Conservation (phyloP, 2,797 vertebrate species). For the Rhynchotus rufescens region DNA sequence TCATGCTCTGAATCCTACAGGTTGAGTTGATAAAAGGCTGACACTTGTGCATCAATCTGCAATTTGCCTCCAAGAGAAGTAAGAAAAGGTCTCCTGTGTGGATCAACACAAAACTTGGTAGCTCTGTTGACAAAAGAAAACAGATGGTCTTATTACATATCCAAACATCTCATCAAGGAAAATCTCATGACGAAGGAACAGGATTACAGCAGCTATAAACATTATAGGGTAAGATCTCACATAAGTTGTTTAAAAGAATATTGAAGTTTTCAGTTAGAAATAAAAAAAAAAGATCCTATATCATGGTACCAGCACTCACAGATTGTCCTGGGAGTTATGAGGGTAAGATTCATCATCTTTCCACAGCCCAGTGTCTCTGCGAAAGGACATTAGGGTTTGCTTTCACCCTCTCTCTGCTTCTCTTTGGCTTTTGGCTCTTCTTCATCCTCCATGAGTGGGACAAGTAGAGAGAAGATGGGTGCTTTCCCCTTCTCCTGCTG, state of each 20-base stretch:
- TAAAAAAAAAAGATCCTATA: neutral
- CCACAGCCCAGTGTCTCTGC: neutral
- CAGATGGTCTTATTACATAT: constrained; percentile 32
- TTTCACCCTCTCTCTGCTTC: neutral
- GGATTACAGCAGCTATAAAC: neutral
- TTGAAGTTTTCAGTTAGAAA: neutral
- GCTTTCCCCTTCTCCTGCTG: neutral
- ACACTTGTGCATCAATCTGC: neutral
- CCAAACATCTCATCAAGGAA: constrained; percentile 19
- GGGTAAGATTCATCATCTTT: neutral
- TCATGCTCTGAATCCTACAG: neutral
- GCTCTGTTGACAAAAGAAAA: constrained; percentile 7
- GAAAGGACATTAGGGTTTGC: neutral
- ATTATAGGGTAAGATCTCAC: neutral
- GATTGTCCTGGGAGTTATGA: neutral
- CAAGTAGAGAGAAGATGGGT: neutral
- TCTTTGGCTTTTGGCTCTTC: neutral
- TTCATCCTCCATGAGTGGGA: neutral
- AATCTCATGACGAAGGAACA: neutral
- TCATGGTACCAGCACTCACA: neutral
- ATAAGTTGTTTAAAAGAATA: constrained; percentile 10
- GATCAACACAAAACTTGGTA: constrained; percentile 1
- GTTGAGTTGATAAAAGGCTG: constrained; percentile 24
- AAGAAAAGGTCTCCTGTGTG: neutral
- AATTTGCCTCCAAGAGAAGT: neutral